Evolutionary conservation across 1,140 invertebrate genomes (phyloP).

Genomic region (Hirudo medicinalis): DNA sequence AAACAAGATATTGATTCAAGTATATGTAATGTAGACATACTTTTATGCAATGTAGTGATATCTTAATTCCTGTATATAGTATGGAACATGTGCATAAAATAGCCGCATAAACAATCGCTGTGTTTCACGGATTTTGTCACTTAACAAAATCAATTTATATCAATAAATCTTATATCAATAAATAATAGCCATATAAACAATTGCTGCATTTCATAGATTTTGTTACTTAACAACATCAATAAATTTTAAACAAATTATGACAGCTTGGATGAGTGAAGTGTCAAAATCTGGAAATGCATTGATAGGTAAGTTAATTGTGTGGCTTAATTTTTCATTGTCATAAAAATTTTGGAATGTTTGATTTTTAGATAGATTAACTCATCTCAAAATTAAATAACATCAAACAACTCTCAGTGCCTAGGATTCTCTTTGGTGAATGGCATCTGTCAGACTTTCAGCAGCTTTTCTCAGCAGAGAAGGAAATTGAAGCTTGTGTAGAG

Average conservation of each 20-base stretch:
- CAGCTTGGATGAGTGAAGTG: constrained; percentile 52
- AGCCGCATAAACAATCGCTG: no score
- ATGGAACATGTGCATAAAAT: no score
- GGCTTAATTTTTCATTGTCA: background rate
- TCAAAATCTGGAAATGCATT: constrained; percentile 38
- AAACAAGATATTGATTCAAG: constrained; percentile 54
- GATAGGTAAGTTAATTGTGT: constrained; percentile 32
- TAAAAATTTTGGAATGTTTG: background rate
- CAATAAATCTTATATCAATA: no score
- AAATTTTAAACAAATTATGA: no score
- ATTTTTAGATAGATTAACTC: background rate
- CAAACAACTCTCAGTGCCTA: constrained; percentile 50
- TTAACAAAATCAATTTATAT: no score
- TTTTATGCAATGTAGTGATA: constrained; percentile 17
- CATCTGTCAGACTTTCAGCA: constrained; percentile 48
- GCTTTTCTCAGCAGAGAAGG: constrained; percentile 48
- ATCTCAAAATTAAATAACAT: background rate
- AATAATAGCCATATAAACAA: no score
- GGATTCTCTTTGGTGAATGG: constrained; percentile 69
- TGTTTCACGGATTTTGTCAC: no score
- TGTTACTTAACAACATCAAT: no score
- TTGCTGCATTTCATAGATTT: no score
- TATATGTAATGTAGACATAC: constrained; percentile 20
- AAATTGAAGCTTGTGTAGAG: constrained; percentile 26
- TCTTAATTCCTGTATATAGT: background rate